Base-by-base conservation (phyloP, 2,888 invertebrate genomes). In the Eubasilissa splendida region DNA sequence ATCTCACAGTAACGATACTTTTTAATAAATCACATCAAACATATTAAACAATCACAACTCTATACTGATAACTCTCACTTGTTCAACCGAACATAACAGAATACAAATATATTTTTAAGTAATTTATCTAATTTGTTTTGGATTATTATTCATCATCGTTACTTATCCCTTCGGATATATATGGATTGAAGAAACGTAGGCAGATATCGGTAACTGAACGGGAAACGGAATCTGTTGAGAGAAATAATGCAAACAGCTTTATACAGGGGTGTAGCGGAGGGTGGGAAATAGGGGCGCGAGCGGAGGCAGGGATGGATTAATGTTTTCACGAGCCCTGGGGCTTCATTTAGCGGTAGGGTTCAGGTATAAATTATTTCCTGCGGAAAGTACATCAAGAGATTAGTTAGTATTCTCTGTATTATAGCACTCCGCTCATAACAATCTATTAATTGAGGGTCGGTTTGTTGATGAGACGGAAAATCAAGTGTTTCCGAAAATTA, bases 301-400 rank as follows among this genome's bases (percentile, higher is more conserved):
- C 10, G 12, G 22, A n/a, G 42, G 50, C 14, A 22, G 33, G 33
- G 56, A 56, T 58, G 71, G 42, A 73, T 73, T 56, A 73, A 73
- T 58, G 71, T 56, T 73, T 73, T 73, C 71, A 33, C 54, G 22
- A 54, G 54, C 58, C 71, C 31, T 8, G 42, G 42, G 42, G 71
- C 33, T 73, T 22, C 56, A n/a, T 54, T n/a, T 22, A 31, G 12
- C 53, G 70, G 54, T 22, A 54, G 22, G 71, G 71, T 54, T 12
- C 56, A 54, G 71, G 56, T 73, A 73, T 54, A 58, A 73, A 73
- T 56, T 73, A 73, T 56, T 73, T 73, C 14, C 71, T 11, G 22
- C 54, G 56, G 56, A 10, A 53, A 54, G 22, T 54, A 54, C 14
- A 14, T 33, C 12, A 22, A 56, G 11, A 50, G 71, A 73, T 73